Percentiles rank a stretch among this genome's conserved stretches.
Conservation (phyloP, 1,140 invertebrate species). For the Saxidomus purpurata region DNA sequence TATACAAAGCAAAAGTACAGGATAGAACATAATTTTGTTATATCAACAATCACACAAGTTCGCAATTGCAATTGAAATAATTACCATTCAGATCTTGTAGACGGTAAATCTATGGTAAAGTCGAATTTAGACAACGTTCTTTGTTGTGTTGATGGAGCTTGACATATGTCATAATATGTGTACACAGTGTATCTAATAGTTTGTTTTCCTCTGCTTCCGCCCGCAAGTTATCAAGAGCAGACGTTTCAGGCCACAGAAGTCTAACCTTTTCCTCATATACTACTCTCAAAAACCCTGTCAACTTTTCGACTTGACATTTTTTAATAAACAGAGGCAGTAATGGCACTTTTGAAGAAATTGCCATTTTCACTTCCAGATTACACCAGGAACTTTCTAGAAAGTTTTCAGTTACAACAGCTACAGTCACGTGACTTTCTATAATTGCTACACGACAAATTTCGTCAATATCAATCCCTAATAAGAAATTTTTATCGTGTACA, state of each 20-base stretch:
- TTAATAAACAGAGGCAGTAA: neutral
- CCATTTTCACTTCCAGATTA: constrained; percentile 2
- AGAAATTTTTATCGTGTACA: neutral
- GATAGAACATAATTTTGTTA: too few species aligned
- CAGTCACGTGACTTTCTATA: constrained; percentile 8
- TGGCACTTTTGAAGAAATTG: neutral
- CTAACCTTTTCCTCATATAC: neutral
- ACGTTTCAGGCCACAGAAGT: neutral
- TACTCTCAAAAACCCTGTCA: neutral
- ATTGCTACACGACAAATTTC: neutral
- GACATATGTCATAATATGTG: neutral
- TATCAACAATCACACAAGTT: too few species aligned
- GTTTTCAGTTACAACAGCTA: constrained; percentile 1
- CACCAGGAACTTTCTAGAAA: neutral
- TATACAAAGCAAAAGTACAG: too few species aligned
- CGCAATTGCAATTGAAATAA: too few species aligned
- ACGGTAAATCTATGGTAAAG: too few species aligned
- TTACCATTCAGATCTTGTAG: too few species aligned
- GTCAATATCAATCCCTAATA: constrained; percentile 2
- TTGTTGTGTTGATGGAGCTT: neutral
- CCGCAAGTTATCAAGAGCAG: neutral
- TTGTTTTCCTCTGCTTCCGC: neutral
- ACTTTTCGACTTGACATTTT: neutral
- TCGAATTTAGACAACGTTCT: too few species aligned
- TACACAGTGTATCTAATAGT: neutral